These are phyloP conservation scores for Sparidentex hasta DNA, from an alignment of 2,797 vertebrate species.

Conservation along the genomic window DNA sequence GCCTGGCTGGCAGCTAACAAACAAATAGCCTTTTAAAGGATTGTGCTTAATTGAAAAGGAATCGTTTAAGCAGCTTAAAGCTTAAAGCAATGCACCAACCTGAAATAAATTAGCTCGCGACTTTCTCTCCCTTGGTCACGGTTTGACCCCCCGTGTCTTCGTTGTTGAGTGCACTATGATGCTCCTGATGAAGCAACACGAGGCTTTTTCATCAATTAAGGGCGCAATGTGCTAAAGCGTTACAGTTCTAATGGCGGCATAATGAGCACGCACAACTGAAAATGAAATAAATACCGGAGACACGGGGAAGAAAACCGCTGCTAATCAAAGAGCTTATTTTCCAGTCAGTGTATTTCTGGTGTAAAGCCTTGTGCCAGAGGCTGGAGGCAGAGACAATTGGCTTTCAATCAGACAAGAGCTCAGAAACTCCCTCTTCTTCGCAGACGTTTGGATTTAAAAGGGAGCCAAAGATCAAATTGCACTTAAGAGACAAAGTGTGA, in stretches of 20 bases:
- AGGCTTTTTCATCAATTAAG: conserved; percentile 54
- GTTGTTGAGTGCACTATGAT: conserved; percentile 23
- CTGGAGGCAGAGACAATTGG: conserved; percentile 62
- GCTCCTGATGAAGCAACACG: conserved; percentile 48
- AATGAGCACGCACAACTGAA: conserved; percentile 42
- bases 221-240: conserved; percentile 38
- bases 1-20: conserved; percentile 18
- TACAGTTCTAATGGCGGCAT: conserved; percentile 30
- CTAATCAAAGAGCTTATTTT: conserved; percentile 56
- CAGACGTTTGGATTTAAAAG: conserved; percentile 67
- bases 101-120: conserved; percentile 49
- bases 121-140: conserved; percentile 25
- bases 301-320: conserved; percentile 3
- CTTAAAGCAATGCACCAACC: conserved; percentile 29
- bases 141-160: conserved; percentile 37
- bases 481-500: conserved; percentile 72
- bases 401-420: conserved; percentile 61
- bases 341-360: conserved; percentile 43
- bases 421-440: conserved; percentile 52
- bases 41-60: conserved; percentile 19
- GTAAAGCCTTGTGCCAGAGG: conserved; percentile 37
- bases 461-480: conserved; percentile 75
- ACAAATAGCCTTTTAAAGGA: conserved; percentile 34
- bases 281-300: conserved; percentile 28
- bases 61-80: conserved; percentile 17